Percentiles rank a stretch among this genome's conserved stretches.
Conservation (phyloP, 2,888 invertebrate genomes). For the Brenthis ino region DNA sequence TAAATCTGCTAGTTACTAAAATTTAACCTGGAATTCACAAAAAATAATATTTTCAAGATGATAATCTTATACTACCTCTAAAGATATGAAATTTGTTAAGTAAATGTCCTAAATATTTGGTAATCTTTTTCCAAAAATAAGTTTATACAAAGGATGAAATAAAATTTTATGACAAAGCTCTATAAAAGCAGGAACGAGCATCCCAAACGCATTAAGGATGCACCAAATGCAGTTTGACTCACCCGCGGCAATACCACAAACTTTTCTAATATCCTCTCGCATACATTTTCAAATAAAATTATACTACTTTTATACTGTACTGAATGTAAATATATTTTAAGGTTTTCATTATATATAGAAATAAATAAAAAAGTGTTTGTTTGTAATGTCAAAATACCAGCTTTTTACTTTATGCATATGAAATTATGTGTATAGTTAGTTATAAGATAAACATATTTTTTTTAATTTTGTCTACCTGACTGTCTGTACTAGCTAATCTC, state of each 20-base stretch:
- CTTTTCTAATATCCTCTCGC: conserved; percentile 15
- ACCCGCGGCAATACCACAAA: conserved; percentile 24
- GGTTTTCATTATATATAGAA: background rate
- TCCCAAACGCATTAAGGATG: conserved; percentile 31
- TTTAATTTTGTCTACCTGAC: no score
- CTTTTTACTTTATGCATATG: background rate
- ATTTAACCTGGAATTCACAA: no score
- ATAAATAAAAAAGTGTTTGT: no score
- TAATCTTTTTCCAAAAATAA: background rate
- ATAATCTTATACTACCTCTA: no score
- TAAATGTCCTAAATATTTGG: background rate
- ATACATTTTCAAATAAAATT: conserved; percentile 6
- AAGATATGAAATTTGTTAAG: no score
- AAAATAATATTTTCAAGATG: no score
- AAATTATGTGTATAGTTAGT: no score
- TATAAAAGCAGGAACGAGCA: conserved; percentile 15
- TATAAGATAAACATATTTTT: no score
- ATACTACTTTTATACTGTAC: background rate
- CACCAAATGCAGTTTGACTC: conserved; percentile 26
- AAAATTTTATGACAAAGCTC: conserved; percentile 8
- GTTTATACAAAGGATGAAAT: conserved; percentile 6
- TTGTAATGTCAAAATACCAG: background rate
- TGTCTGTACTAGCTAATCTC: no score
- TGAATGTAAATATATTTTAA: background rate
- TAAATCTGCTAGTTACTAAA: no score